Evolutionary conservation across 2,888 invertebrate species (phyloP), one percentile per base, ranked within the genome.

Genomic region (Omphaloscelis lunosa): DNA sequence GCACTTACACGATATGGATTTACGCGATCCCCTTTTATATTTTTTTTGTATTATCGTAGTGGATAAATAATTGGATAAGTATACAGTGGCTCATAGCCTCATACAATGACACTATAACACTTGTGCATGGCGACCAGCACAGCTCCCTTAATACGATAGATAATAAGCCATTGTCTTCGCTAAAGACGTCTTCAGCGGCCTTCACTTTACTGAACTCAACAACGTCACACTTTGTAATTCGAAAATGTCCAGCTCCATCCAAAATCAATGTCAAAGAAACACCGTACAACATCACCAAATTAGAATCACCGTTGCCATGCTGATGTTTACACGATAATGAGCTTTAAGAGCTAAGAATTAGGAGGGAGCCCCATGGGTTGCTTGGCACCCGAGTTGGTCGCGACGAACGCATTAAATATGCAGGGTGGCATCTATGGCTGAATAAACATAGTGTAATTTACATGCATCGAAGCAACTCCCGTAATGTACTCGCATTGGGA

Each of bases 401-500:
- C 72, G 75, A 75, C 89, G 89, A 86, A 87, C 90, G 89, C 92
- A 95, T 95, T 95, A 95, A 90, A 91, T 93, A 96, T 96, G 95
- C 96, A 94, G 93, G 94, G 93, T 94, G 93, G 93, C 93, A 91
- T 92, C 92, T 93, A 93, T 92, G 92, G 93, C 93, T 95, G 96
- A 96, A 96, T 96, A 96, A 95, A 96, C 96, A 96, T 95, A 92
- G 92, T 91, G 90, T 94, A 91, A 95, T 96, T 96, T 95, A 95
- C 96, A 96, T 96, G 96, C 96, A 96, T 94, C 95, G 94, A 91
- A 94, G 96, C 93, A 89, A 92, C 95, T 95, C 94, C 95, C 95
- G 95, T 96, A 96, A 96, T 96, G 95, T 95, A 94, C 92, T 93
- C 94, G 95, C 94, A 89, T 86, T 88, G 91, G 90, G 96, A 96